A percentile compares a stretch with the other conserved stretches of the same genome.
Conservation (phyloP, 2,797 vertebrate genomes). For the Pteropus rufus region DNA sequence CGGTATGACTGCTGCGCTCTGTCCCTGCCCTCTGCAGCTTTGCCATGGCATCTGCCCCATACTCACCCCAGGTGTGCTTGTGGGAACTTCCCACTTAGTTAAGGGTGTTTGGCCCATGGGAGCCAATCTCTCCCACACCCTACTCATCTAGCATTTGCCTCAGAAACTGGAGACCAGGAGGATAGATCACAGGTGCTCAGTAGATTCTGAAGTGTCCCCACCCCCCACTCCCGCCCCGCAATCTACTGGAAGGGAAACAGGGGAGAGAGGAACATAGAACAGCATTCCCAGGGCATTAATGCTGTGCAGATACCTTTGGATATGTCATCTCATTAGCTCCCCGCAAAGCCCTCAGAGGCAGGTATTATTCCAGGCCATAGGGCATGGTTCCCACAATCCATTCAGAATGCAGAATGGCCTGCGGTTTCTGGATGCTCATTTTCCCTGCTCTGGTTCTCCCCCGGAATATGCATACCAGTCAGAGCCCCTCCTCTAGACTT, state of each 20-base stretch:
- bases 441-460: background rate
- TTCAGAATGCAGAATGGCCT: background rate
- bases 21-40: background rate
- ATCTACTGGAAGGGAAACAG: background rate
- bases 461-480: background rate
- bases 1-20: background rate
- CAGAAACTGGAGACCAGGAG: background rate
- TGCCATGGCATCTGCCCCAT: background rate
- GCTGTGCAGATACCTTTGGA: background rate
- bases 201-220: background rate
- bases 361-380: background rate
- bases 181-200: background rate
- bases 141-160: background rate
- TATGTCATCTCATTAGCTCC: background rate
- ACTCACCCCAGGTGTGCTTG: background rate
- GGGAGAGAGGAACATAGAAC: background rate
- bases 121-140: background rate
- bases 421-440: background rate
- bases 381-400: background rate
- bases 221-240: too few species aligned
- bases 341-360: background rate
- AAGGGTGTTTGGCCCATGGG: background rate
- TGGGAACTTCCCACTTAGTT: background rate
- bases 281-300: background rate
- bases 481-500: background rate